Percentiles rank a stretch among this genome's conserved stretches.
These are phyloP conservation scores for Pampus argenteus DNA, from an alignment of 2,797 vertebrate genomes.

Conservation along the genomic window DNA sequence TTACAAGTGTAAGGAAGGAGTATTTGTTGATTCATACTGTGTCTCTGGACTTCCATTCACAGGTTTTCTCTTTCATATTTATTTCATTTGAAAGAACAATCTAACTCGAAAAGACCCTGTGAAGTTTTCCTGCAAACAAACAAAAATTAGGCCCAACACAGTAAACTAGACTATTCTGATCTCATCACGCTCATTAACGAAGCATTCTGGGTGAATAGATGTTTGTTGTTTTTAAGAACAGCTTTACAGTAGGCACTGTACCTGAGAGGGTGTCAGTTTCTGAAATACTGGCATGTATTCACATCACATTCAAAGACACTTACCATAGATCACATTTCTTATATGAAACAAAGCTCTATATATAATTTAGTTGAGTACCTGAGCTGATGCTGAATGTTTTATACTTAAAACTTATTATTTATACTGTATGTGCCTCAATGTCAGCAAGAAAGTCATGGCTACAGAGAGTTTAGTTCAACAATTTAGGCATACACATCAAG, in stretches of 20 bases:
- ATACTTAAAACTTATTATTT: slow-evolving; percentile 1
- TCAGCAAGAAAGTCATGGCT: neutral
- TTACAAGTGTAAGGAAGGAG: slow-evolving; percentile 23
- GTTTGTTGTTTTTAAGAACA: slow-evolving; percentile 1
- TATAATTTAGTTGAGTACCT: slow-evolving; percentile 8
- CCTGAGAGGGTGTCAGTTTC: neutral
- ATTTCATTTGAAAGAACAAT: neutral
- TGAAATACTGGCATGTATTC: slow-evolving; percentile 2
- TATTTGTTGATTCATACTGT: slow-evolving; percentile 29
- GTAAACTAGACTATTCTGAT: too few relatives aligned
- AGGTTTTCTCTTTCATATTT: neutral
- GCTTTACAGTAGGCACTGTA: neutral
- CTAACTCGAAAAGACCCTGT: neutral
- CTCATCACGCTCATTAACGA: too few relatives aligned
- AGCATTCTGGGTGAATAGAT: neutral
- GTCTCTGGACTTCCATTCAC: neutral
- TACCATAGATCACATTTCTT: slow-evolving; percentile 4
- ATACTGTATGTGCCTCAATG: slow-evolving; percentile 4
- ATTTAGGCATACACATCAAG: slow-evolving; percentile 17
- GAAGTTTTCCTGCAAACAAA: neutral
- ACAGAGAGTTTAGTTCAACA: slow-evolving; percentile 8
- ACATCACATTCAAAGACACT: neutral
- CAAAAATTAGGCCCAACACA: too few relatives aligned
- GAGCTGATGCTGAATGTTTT: slow-evolving; percentile 16
- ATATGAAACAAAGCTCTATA: too few relatives aligned